Conservation (phyloP, 2,888 invertebrate genomes). For the Luperina nickerlii region DNA sequence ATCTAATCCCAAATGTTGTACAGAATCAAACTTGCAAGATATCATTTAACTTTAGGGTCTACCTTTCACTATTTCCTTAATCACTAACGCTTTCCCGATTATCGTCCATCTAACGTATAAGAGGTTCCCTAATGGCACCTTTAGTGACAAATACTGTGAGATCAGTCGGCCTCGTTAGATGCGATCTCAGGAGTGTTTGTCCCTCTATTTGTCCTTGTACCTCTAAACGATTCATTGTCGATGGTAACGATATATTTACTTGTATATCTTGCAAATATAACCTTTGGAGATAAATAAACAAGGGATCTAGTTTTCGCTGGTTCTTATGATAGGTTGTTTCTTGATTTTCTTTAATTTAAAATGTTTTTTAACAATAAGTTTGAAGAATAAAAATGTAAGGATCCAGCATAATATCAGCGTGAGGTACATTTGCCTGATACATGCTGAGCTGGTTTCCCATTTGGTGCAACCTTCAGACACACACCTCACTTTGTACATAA, state of each 20-base stretch:
- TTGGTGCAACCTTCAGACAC: too few species aligned
- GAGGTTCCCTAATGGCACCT: constrained; percentile 14
- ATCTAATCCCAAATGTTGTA: not conserved
- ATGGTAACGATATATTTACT: not conserved
- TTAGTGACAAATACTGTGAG: constrained; percentile 33
- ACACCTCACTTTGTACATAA: too few species aligned
- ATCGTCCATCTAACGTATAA: not conserved
- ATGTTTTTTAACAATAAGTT: too few species aligned
- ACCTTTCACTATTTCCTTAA: not conserved
- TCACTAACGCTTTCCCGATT: not conserved
- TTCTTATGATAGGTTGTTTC: too few species aligned
- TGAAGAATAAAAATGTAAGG: too few species aligned
- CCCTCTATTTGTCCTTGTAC: not conserved
- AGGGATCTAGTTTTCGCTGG: too few species aligned
- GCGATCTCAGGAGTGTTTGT: not conserved
- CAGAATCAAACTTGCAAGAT: not conserved
- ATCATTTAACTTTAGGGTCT: not conserved
- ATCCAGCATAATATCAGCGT: too few species aligned
- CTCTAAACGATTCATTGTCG: not conserved
- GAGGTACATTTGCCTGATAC: too few species aligned
- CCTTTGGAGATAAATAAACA: not conserved
- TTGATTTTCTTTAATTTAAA: too few species aligned
- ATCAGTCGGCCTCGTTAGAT: constrained; percentile 11
- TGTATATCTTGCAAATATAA: not conserved
- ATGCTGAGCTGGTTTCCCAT: too few species aligned